phyloP scores from a whole-genome alignment of 1,140 invertebrate genomes.

The Zaprionus camerounensis region DNA sequence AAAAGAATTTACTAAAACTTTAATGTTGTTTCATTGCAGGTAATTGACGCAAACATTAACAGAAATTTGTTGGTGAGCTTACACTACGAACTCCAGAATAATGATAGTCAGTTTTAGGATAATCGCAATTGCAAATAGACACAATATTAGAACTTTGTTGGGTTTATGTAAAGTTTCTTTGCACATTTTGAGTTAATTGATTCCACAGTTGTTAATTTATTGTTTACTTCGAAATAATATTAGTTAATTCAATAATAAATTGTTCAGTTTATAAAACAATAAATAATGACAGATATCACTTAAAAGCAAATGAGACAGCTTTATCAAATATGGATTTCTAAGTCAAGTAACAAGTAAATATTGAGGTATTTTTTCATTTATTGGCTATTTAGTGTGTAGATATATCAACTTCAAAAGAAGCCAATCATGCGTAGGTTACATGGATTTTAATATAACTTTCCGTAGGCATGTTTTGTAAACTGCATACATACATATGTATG shows the following conservation, averaged over 20 bases:
- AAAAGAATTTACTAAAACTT: background rate
- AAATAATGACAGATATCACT: no score
- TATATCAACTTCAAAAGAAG: background rate
- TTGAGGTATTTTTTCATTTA: no score
- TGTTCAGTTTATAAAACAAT: no score
- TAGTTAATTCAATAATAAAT: no score
- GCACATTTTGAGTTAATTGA: slow-evolving; percentile 14
- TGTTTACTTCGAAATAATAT: background rate
- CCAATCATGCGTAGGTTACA: background rate
- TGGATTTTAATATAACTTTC: background rate
- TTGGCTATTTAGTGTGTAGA: background rate
- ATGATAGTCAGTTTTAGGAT: slow-evolving; percentile 56
- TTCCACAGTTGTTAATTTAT: background rate
- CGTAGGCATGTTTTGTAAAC: slow-evolving; percentile 17
- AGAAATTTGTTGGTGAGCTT: slow-evolving; percentile 47
- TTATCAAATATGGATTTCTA: background rate
- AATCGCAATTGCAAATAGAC: slow-evolving; percentile 51
- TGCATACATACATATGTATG: background rate
- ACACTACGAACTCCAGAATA: slow-evolving; percentile 49
- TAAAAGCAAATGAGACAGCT: background rate
- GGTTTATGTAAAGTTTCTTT: slow-evolving; percentile 19
- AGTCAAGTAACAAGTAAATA: background rate
- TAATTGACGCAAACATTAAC: slow-evolving; percentile 22
- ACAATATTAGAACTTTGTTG: slow-evolving; percentile 47
- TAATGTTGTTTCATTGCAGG: slow-evolving; percentile 32